Base-by-base conservation (phyloP, 1,140 invertebrate species). In the Ladona fulva region DNA sequence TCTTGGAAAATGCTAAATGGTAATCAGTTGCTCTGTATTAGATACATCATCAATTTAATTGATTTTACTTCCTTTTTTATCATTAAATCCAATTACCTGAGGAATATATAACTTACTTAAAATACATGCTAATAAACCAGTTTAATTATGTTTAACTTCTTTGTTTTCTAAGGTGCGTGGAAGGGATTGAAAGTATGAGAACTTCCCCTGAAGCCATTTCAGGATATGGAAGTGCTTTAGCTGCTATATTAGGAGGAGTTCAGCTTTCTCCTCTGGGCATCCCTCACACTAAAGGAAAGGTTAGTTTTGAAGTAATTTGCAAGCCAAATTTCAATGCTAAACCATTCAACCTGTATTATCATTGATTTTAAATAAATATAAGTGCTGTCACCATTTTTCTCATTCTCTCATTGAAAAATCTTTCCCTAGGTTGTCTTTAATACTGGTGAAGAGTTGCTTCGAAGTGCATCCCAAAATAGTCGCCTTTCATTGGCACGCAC, bases 381-480 rank as follows among this genome's bases (percentile, higher is more conserved):
- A n/a, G n/a, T n/a, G n/a, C n/a, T n/a, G n/a, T n/a, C n/a, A n/a
- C n/a, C n/a, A n/a, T n/a, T n/a, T 24, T 25, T 75, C 12, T 66
- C 3, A 6, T 24, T 25, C 24, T 25, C 10, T 75, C 14, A 19
- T 66, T 66, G 52, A 66, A 42, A 79, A 76, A 76, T 80, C 78
- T 81, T 82, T 83, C 52, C 5, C n/a, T 81, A 91, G 90, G 89
- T 93, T 81, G 95, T 99, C 74, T 99, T 99, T 84, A 97, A 96
- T 83, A 94, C 97, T 52, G 97, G 97, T 25, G 98, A 99, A 88
- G 97, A 99, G 84, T 85, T 99, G 76, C 86, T 99, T 24, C 89
- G 97, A 82, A 98, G 96, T 80, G 97, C 98, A n/a, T 96, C 93
- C 83, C 97, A 99, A 87, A 99, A 97, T 85, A 97, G 95, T 85